Percentiles rank a stretch among this genome's conserved stretches.
These are phyloP conservation scores for Rhinichthys osculus DNA, from an alignment of 2,797 vertebrate species.

Conservation along the genomic window DNA sequence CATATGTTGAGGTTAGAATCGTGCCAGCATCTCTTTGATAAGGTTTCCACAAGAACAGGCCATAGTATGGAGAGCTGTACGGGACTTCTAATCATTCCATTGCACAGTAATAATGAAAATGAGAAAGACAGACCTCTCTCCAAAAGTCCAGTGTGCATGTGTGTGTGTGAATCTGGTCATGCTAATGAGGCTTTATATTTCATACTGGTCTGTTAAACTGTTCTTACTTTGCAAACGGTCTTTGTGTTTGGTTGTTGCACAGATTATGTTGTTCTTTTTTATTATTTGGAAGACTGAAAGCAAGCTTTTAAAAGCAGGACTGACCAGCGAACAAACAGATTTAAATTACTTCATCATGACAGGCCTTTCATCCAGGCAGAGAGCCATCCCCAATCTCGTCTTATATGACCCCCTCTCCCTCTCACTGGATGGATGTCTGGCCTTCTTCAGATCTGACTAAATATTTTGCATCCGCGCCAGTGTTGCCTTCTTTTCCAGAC, in stretches of 20 bases:
- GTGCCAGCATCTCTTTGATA: conserved; percentile 16
- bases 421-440: conserved; percentile 67
- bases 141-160: neutral
- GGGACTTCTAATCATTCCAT: neutral
- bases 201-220: neutral
- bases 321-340: neutral
- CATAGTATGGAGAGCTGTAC: neutral
- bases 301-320: conserved; percentile 8
- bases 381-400: conserved; percentile 12
- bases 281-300: conserved; percentile 8
- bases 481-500: conserved; percentile 48
- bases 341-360: conserved; percentile 25
- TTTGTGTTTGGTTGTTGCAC: neutral
- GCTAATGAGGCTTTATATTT: neutral
- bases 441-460: conserved; percentile 68
- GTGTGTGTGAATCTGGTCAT: neutral
- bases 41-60: neutral
- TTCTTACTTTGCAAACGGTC: neutral
- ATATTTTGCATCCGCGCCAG: conserved; percentile 58
- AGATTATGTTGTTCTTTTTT: neutral
- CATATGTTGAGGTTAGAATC: conserved; percentile 17
- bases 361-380: conserved; percentile 34
- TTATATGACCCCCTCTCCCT: conserved; percentile 60
- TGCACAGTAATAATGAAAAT: neutral
- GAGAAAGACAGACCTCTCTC: neutral